These are phyloP conservation scores for Gibbula magus DNA, from an alignment of 2,888 invertebrate genomes.

Conservation along the genomic window DNA sequence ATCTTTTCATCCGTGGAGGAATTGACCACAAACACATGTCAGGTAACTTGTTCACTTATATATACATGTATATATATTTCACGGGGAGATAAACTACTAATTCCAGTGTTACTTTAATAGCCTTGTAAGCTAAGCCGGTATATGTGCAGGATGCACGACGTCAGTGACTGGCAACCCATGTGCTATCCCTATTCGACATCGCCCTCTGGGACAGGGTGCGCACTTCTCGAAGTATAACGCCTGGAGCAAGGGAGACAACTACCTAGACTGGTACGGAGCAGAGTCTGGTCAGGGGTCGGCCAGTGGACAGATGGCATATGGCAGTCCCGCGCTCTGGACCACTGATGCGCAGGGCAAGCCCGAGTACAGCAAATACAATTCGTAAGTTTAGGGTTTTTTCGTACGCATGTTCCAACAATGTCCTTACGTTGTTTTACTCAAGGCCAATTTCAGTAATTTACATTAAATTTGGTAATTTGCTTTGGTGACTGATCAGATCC, in stretches of 20 bases:
- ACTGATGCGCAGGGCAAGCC: conserved; percentile 52
- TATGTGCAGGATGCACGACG: conserved; percentile 33
- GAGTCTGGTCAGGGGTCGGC: conserved; percentile 61
- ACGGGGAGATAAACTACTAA: too few relatives aligned
- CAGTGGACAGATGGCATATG: conserved; percentile 47
- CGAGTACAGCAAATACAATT: too few relatives aligned
- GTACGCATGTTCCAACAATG: too few relatives aligned
- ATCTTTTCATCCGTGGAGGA: conserved; percentile 76
- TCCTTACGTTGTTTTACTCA: too few relatives aligned
- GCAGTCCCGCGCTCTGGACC: conserved; percentile 68
- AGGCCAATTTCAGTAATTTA: too few relatives aligned
- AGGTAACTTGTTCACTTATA: conserved; percentile 44
- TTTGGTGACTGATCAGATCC: too few relatives aligned
- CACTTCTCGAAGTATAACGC: conserved; percentile 47
- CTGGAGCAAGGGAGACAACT: conserved; percentile 61
- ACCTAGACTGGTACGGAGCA: conserved; percentile 66
- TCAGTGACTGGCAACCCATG: conserved; percentile 42
- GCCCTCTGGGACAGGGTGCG: conserved; percentile 31
- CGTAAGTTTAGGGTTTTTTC: too few relatives aligned
- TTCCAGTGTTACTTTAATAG: too few relatives aligned
- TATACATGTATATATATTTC: too few relatives aligned
- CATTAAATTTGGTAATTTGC: too few relatives aligned
- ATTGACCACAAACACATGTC: conserved; percentile 56
- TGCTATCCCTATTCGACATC: conserved; percentile 55
- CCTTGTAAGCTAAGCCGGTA: too few relatives aligned